Percentiles rank a stretch among this genome's conserved stretches.
These are phyloP conservation scores for Callaeas wilsoni DNA, from an alignment of 2,113 vertebrate species.

Conservation along the genomic window DNA sequence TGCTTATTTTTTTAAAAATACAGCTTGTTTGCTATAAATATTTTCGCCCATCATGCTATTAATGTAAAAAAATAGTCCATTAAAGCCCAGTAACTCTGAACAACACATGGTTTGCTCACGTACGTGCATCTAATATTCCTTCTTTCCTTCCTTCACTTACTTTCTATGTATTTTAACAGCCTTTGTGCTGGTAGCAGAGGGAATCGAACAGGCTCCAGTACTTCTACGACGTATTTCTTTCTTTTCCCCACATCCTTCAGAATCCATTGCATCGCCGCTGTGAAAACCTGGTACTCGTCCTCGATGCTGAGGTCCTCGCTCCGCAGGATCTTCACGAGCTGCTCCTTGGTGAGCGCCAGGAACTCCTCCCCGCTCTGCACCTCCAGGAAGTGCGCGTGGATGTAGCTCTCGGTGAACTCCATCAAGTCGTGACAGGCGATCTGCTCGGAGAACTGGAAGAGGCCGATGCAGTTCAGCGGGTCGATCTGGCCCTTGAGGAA, in stretches of 20 bases:
- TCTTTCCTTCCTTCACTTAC: constrained; percentile 67
- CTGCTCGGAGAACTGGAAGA: constrained; percentile 96
- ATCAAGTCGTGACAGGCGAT: constrained; percentile 87
- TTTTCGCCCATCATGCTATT: not conserved
- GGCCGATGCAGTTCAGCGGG: constrained; percentile 89
- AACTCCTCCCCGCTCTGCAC: constrained; percentile 87
- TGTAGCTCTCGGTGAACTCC: constrained; percentile 92
- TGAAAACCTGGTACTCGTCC: constrained; percentile 96
- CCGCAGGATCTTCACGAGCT: constrained; percentile 85
- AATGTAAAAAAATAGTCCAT: not conserved
- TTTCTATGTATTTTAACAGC: constrained; percentile 92
- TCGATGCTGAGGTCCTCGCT: constrained; percentile 95
- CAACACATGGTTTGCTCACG: not conserved
- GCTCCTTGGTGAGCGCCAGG: constrained; percentile 84
- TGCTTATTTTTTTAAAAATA: not conserved
- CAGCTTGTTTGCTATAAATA: not conserved
- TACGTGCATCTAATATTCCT: not conserved
- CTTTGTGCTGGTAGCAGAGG: constrained; percentile 89
- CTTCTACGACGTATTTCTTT: constrained; percentile 90
- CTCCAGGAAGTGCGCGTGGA: constrained; percentile 92
- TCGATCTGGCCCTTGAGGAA: constrained; percentile 93
- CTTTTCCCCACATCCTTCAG: constrained; percentile 85
- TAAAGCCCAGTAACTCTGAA: not conserved
- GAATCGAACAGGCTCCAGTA: constrained; percentile 91
- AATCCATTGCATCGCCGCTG: constrained; percentile 91